Evolutionary conservation across 2,113 vertebrate genomes (phyloP).

Genomic region (Herpetotheres cachinnans): DNA sequence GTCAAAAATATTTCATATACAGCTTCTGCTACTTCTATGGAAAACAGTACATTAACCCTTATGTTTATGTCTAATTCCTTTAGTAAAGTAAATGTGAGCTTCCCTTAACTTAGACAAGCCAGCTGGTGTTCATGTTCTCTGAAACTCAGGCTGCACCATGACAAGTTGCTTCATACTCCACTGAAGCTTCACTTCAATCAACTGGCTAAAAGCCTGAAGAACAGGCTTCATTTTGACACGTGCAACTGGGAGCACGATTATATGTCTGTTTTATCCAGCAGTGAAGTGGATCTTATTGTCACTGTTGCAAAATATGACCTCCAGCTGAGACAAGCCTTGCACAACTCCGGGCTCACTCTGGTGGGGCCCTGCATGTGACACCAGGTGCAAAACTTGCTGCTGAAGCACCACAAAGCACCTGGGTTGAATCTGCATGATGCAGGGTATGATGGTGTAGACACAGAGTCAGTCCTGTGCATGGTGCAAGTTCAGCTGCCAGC

Average conservation of each 20-base stretch:
- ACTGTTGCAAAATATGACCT: rapidly evolving
- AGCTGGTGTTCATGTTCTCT: background rate
- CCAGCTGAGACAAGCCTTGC: background rate
- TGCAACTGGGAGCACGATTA: background rate
- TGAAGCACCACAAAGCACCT: rapidly evolving
- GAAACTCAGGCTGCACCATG: background rate
- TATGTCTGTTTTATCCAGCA: background rate
- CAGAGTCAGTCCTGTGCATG: rapidly evolving
- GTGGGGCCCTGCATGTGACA: rapidly evolving
- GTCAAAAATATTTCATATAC: background rate
- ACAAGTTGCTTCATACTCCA: background rate
- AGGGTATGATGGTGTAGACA: rapidly evolving
- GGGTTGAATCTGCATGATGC: background rate
- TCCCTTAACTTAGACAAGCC: background rate
- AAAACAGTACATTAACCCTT: background rate
- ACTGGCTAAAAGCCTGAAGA: background rate
- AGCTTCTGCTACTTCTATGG: background rate
- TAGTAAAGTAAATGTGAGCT: background rate
- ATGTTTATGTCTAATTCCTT: background rate
- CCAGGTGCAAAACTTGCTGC: background rate
- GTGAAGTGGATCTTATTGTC: background rate
- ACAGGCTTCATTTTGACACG: background rate
- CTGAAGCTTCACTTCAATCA: background rate
- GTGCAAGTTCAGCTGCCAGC: rapidly evolving
- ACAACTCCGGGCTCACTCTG: background rate